Conservation (phyloP, 2,888 invertebrate species). For the Tetranychus piercei region DNA sequence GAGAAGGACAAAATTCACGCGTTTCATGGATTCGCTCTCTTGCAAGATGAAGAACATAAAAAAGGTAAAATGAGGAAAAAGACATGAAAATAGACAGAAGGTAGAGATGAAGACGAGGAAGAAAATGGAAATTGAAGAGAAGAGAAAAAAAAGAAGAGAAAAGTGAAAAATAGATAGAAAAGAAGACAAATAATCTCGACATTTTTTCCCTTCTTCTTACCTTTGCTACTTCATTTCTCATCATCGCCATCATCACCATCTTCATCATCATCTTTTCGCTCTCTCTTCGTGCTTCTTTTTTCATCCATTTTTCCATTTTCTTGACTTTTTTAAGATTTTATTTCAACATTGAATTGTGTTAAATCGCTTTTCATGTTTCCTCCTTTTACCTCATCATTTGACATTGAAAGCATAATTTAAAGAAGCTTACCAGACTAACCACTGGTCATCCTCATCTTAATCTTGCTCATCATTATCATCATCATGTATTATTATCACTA, state of each 20-base stretch:
- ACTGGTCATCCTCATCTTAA: neutral
- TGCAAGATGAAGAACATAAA: neutral
- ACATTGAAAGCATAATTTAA: too few relatives aligned
- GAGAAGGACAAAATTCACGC: too few relatives aligned
- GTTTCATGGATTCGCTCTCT: too few relatives aligned
- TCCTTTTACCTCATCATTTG: too few relatives aligned
- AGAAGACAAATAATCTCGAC: slow-evolving; percentile 12
- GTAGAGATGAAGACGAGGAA: slow-evolving; percentile 15
- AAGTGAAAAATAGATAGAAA: slow-evolving; percentile 16
- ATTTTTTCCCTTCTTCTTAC: neutral
- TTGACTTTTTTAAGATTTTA: neutral
- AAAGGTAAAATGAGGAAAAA: neutral
- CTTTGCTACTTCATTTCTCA: neutral
- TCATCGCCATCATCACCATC: neutral
- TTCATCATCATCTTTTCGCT: neutral
- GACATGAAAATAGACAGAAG: slow-evolving; percentile 14
- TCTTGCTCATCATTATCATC: neutral
- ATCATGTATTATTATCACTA: neutral
- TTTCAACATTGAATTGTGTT: too few relatives aligned
- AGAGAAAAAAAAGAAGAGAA: slow-evolving; percentile 5
- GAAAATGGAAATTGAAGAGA: neutral
- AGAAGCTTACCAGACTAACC: neutral
- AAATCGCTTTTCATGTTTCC: too few relatives aligned
- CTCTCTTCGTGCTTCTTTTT: neutral
- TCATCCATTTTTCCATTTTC: neutral